Base-by-base conservation (phyloP, 2,797 vertebrate genomes). In the Melanogrammus aeglefinus region DNA sequence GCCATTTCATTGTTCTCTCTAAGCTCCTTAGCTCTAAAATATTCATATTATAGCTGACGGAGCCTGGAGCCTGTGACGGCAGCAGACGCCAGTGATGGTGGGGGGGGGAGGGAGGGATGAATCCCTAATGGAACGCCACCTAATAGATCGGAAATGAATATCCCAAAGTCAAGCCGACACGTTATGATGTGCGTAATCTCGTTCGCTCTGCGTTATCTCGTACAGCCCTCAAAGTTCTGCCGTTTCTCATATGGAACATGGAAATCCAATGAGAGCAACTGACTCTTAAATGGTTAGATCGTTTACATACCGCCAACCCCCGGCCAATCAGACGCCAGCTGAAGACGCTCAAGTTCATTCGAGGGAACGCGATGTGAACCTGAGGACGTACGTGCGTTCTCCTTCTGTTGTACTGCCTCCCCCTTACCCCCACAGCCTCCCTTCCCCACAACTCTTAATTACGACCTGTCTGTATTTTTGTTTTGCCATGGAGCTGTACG, bases 21-120 rank as follows among this genome's bases (percentile, higher is more conserved):
- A 94, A 95, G 93, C 94, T 93, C 89, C 93, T 94, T 94, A 94
- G 90, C 91, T 91, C 82, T 94, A 92, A 95, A 94, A 95, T 94
- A 95, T 95, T 93, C 94, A 95, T 94, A 95, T 95, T 93, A 86
- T 87, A 88, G 88, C 88, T 75, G 72, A 88, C 86, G 87, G 87
- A 87, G 86, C 91, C 93, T 90, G 83, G 88, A 92, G 91, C 91
- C 84, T 88, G 84, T 93, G 91, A 92, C 81, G 83, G 89, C 81
- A 86, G 87, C 78, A 88, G 90, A 86, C 85, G 51, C 51, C 18
- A 82, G 85, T 86, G 84, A 85, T 80, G 77, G 81, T 88, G 78
- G 31, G 2, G 79, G 31, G 1, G 79, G 79, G 3, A 82, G 33
- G 21, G 75, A 78, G 83, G 81, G 29, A 38, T 10, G 81, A 77